A percentile compares a stretch with the other conserved stretches of the same genome.
Conservation (phyloP, 92 coral and sea anemone species). For the Porites rus region DNA sequence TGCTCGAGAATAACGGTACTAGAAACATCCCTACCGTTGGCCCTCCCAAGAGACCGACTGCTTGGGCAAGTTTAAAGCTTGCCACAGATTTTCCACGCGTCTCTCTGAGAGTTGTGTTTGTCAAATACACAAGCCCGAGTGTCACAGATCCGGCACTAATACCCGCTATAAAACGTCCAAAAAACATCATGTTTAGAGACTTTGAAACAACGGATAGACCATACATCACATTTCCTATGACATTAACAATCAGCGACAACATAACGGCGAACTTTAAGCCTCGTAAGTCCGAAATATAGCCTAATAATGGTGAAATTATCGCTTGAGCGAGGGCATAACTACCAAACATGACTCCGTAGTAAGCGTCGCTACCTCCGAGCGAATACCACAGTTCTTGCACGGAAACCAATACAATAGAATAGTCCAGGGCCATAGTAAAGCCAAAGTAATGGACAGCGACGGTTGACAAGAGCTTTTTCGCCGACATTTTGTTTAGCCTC, state of each 20-base stretch:
- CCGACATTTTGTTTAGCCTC: conserved; percentile 9
- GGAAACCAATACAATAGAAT: conserved; percentile 83
- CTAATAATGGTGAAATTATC: conserved; percentile 86
- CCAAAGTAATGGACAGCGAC: conserved; percentile 87
- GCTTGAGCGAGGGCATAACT: conserved; percentile 95
- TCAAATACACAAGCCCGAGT: conserved; percentile 86
- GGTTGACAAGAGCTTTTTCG: conserved; percentile 62
- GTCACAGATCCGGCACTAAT: conserved; percentile 92
- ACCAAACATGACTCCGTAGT: conserved; percentile 91
- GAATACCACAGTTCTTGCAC: conserved; percentile 85
- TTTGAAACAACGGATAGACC: conserved; percentile 76
- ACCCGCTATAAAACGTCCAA: conserved; percentile 93
- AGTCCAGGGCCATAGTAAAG: conserved; percentile 93
- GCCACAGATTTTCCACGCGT: conserved; percentile 91
- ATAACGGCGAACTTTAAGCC: conserved; percentile 91
- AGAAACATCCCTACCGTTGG: conserved; percentile 81
- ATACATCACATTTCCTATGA: conserved; percentile 85
- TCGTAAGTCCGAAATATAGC: conserved; percentile 91
- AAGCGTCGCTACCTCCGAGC: conserved; percentile 75
- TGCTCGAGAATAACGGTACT: conserved; percentile 57
- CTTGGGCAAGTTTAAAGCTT: conserved; percentile 87
- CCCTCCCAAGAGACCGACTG: conserved; percentile 90
- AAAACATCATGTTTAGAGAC: conserved; percentile 80
- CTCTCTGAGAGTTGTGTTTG: conserved; percentile 89
- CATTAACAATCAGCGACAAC: conserved; percentile 79